Conservation (phyloP, 2,113 vertebrate genomes). For the Syngnathoides biaculeatus region DNA sequence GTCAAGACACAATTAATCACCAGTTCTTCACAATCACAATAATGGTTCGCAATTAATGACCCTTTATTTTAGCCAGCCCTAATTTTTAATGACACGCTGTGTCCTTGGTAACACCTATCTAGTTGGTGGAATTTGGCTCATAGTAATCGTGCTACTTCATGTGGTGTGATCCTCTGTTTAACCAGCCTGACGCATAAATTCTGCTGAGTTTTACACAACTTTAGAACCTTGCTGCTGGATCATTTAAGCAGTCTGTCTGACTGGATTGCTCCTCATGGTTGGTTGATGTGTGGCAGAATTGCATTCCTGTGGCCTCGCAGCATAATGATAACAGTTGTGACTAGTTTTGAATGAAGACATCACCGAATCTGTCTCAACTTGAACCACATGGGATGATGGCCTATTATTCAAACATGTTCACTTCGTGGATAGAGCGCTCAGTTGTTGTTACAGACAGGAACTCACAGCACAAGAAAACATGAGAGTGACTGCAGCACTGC, state of each 20-base stretch:
- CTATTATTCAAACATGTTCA: constrained; percentile 20
- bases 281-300: constrained; percentile 3
- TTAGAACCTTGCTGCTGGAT: constrained; percentile 49
- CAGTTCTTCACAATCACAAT: background rate
- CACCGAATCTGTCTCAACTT: constrained; percentile 13
- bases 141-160: constrained; percentile 33
- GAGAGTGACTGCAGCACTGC: background rate
- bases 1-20: background rate
- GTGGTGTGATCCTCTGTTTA: constrained; percentile 63
- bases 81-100: constrained; percentile 14
- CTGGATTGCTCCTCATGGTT: constrained; percentile 29
- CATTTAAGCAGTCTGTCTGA: constrained; percentile 47
- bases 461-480: constrained; percentile 8
- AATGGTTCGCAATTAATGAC: background rate
- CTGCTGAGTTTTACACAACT: constrained; percentile 56
- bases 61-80: background rate
- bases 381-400: constrained; percentile 5
- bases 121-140: constrained; percentile 48
- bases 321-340: constrained; percentile 16
- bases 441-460: constrained; percentile 11
- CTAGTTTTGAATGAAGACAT: constrained; percentile 27
- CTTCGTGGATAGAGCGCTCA: constrained; percentile 25
- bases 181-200: constrained; percentile 64
- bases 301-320: background rate
- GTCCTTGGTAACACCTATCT: constrained; percentile 9